Percentiles rank a stretch among this genome's conserved stretches.
Conservation (phyloP, 1,140 invertebrate species). For the Pseudomyrmex cubaensis region DNA sequence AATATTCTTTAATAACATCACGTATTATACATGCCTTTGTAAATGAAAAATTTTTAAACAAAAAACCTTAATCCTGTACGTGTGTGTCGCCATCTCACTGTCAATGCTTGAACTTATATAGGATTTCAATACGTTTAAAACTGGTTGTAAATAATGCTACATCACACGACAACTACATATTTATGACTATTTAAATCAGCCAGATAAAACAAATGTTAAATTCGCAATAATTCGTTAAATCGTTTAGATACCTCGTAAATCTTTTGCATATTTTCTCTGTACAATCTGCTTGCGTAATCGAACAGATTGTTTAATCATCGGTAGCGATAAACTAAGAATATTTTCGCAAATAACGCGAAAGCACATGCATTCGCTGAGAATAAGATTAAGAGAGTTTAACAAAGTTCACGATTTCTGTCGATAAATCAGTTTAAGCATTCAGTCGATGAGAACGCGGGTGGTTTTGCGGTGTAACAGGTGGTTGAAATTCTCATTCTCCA, state of each 20-base stretch:
- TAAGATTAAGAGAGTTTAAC: conserved; percentile 67
- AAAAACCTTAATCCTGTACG: conserved; percentile 44
- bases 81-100: conserved; percentile 50
- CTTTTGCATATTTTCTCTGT: conserved; percentile 27
- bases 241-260: conserved; percentile 21
- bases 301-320: conserved; percentile 4
- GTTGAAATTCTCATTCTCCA: conserved; percentile 82
- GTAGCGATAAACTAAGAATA: conserved; percentile 50
- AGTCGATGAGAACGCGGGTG: conserved; percentile 78
- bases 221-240: conserved; percentile 54
- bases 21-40: background rate
- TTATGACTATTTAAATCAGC: conserved; percentile 57
- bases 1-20: conserved; percentile 3
- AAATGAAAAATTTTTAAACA: background rate
- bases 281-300: conserved; percentile 8
- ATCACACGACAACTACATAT: conserved; percentile 53
- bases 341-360: conserved; percentile 5
- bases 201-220: conserved; percentile 56
- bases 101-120: conserved; percentile 42
- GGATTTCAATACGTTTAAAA: conserved; percentile 45
- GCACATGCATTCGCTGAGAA: conserved; percentile 22
- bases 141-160: conserved; percentile 53
- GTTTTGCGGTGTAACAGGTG: conserved; percentile 83
- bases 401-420: conserved; percentile 78
- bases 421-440: conserved; percentile 82